phyloP scores from a whole-genome alignment of 2,888 invertebrate genomes.

The Morpho achilles region DNA sequence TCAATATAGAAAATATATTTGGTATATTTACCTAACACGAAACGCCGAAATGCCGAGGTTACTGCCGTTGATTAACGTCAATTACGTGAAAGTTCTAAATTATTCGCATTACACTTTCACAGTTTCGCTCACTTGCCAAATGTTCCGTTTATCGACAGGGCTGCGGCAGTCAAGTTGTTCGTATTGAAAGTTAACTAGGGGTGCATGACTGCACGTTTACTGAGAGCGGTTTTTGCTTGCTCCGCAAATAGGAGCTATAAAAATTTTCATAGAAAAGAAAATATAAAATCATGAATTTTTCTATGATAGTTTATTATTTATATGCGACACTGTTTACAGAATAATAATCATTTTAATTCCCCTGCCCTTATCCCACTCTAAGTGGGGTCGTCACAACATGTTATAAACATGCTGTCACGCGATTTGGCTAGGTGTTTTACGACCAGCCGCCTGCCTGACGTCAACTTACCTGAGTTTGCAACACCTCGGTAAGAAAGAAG shows the following conservation, averaged over 20 bases:
- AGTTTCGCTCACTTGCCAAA: slow-evolving; percentile 24
- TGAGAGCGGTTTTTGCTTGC: slow-evolving; percentile 13
- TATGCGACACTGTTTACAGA: too few relatives aligned
- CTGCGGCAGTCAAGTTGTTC: slow-evolving; percentile 20
- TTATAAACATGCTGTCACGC: too few relatives aligned
- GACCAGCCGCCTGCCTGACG: too few relatives aligned
- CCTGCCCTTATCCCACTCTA: too few relatives aligned
- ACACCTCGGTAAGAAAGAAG: too few relatives aligned
- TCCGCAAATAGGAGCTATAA: slow-evolving; percentile 8
- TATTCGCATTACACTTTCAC: slow-evolving; percentile 26
- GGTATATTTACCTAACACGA: not conserved
- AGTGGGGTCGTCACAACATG: too few relatives aligned
- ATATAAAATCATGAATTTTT: slow-evolving; percentile 11
- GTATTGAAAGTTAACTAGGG: slow-evolving; percentile 23
- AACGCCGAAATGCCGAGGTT: slow-evolving; percentile 2
- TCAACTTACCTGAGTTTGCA: too few relatives aligned
- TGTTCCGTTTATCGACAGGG: slow-evolving; percentile 23
- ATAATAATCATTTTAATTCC: too few relatives aligned
- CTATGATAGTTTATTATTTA: slow-evolving; percentile 5
- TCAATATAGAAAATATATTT: slow-evolving; percentile 1
- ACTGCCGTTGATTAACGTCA: slow-evolving; percentile 20
- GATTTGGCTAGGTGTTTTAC: too few relatives aligned
- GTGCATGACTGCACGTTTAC: slow-evolving; percentile 10
- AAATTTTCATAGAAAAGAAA: slow-evolving; percentile 5
- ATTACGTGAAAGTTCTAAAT: slow-evolving; percentile 25